phyloP scores from a whole-genome alignment of 1,140 invertebrate species.

The Aphelenchoides fujianensis region DNA sequence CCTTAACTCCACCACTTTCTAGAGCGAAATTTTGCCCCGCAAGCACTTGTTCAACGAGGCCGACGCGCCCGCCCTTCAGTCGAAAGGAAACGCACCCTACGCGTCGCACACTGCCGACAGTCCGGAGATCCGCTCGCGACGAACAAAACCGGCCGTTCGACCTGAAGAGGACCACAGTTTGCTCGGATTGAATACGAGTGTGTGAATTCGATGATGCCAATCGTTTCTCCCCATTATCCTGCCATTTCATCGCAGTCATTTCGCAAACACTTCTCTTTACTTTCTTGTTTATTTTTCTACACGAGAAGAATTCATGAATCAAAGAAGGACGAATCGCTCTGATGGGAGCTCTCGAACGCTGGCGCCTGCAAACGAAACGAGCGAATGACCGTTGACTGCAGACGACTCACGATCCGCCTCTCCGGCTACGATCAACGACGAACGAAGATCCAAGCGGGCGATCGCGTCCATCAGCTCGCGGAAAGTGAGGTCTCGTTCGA shows the following conservation, averaged over 20 bases:
- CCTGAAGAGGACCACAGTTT: conserved; percentile 24
- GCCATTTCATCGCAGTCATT: background rate
- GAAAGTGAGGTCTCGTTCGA: too few relatives aligned
- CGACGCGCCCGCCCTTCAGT: conserved; percentile 1
- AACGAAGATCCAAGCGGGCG: too few relatives aligned
- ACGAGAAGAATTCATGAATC: too few relatives aligned
- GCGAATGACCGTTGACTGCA: too few relatives aligned
- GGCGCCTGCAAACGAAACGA: too few relatives aligned
- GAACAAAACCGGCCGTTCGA: conserved; percentile 12
- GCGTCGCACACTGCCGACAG: conserved; percentile 26
- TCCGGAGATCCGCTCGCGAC: conserved; percentile 31
- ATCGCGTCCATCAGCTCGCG: too few relatives aligned
- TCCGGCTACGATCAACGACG: too few relatives aligned
- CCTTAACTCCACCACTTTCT: conserved; percentile 11
- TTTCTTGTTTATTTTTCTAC: too few relatives aligned
- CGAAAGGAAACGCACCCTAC: conserved; percentile 18
- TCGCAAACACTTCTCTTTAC: too few relatives aligned
- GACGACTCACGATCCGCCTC: too few relatives aligned
- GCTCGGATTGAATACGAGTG: conserved; percentile 29
- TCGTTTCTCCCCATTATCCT: background rate
- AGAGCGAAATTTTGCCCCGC: conserved; percentile 29
- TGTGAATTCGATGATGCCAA: conserved; percentile 1
- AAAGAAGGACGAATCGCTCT: too few relatives aligned
- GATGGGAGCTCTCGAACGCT: too few relatives aligned
- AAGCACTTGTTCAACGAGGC: conserved; percentile 28